Evolutionary conservation across 2,888 invertebrate genomes (phyloP), one percentile per base, ranked within the genome.

Genomic region (Melolontha melolontha): DNA sequence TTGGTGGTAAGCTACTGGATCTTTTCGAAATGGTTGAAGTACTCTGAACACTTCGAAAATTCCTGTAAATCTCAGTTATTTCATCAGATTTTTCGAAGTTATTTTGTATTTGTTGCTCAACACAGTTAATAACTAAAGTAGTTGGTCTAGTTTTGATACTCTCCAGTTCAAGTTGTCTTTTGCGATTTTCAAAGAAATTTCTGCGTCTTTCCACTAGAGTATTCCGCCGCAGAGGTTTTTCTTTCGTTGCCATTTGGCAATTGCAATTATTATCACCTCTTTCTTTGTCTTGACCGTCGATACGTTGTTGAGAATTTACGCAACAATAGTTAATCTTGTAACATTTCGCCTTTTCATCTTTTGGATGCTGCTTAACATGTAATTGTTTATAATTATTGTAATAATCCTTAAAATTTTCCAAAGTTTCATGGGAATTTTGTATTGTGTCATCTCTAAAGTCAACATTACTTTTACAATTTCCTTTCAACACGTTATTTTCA

Each of bases 131-230:
- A 8, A 52, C 54, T 17, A 64, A 44, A 7, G 22, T 17, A 11
- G 59, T 62, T 2, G 59, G 59, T 17, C 34, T 59, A 44, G 44
- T 47, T 14, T 59, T 62, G 16, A 62, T 47, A 29, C 16, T 62
- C 16, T 62, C 47, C 34, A 62, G 16, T n/a, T 47, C 59, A 10
- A 62, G 14, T 39, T 47, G 66, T 39, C 41, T 59, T 14, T 62
- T 50, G 12, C 66, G 55, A 29, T 57, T 69, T 47, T 69, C 69
- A 14, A 69, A 69, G 27, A 69, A 69, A 27, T 59, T 42, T 22
- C 52, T 69, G 0, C 69, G 49, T 5, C 62, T 62, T 29, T 65
- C 52, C n/a, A 68, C 68, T 29, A 62, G n/a, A 8, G 47, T 62
- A 6, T 16, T 62, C 5, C 34, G 14, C 14, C 59, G 27, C 7